Evolutionary conservation across 2,797 vertebrate species (phyloP).

Genomic region (Bradypodion ventrale): DNA sequence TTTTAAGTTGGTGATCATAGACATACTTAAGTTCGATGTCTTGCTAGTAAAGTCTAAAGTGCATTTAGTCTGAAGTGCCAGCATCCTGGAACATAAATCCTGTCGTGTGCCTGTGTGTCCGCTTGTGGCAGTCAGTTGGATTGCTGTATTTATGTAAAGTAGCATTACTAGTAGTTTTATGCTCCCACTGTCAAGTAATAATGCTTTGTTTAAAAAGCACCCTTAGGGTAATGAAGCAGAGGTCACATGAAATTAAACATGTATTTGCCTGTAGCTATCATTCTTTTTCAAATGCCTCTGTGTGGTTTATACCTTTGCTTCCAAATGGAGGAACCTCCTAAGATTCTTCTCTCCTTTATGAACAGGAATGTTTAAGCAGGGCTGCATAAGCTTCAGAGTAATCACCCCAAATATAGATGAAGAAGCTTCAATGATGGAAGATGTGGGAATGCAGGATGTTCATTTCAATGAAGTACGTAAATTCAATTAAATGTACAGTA

Average conservation of each 20-base stretch:
- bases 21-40: background rate
- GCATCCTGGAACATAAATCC: background rate
- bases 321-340: background rate
- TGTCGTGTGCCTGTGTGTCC: background rate
- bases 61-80: background rate
- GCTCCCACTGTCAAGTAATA: background rate
- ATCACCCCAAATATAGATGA: slow-evolving; percentile 97
- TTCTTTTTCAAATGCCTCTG: background rate
- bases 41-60: background rate
- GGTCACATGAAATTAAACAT: background rate
- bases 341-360: slow-evolving; percentile 16
- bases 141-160: background rate
- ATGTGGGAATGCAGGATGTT: slow-evolving; percentile 98
- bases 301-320: background rate
- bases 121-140: background rate
- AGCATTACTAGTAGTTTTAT: background rate
- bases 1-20: background rate
- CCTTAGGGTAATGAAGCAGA: background rate
- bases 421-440: slow-evolving; percentile 98
- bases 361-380: slow-evolving; percentile 93
- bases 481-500: background rate
- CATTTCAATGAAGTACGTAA: slow-evolving; percentile 93
- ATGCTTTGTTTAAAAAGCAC: background rate
- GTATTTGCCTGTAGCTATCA: background rate
- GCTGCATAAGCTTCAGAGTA: slow-evolving; percentile 91